A percentile compares a stretch with the other conserved stretches of the same genome.
These are phyloP conservation scores for Campoletis sonorensis DNA, from an alignment of 1,140 invertebrate genomes.

Conservation along the genomic window DNA sequence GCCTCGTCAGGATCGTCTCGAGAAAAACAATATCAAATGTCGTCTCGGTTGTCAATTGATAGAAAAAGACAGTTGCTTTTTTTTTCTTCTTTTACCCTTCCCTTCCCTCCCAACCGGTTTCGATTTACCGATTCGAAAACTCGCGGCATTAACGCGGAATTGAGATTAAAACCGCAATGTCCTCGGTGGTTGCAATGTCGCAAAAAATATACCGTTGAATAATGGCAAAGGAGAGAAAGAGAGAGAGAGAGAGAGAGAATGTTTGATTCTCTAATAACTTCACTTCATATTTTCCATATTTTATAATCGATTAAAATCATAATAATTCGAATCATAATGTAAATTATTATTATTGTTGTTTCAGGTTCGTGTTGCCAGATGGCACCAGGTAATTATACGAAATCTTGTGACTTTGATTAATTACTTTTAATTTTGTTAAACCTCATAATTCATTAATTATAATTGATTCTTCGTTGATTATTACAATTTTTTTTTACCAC, in stretches of 20 bases:
- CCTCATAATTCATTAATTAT: not conserved
- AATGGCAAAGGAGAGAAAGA: not conserved
- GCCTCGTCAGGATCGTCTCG: not conserved
- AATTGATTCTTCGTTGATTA: not conserved
- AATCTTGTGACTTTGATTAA: not conserved
- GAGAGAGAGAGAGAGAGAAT: not conserved
- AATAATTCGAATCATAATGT: no score
- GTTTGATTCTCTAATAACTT: not conserved
- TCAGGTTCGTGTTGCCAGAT: conserved; percentile 72
- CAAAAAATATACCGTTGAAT: conserved; percentile 9
- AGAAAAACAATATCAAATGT: not conserved
- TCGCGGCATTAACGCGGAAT: conserved; percentile 18
- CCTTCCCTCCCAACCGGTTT: not conserved
- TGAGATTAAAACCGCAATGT: conserved; percentile 1
- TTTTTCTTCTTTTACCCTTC: not conserved
- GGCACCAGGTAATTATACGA: conserved; percentile 70
- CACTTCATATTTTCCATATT: not conserved
- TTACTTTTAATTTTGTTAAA: no score
- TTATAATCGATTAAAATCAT: not conserved
- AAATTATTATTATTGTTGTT: conserved; percentile 53
- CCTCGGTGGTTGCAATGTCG: not conserved
- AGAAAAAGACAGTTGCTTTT: not conserved
- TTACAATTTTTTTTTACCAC: no score
- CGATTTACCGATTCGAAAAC: conserved; percentile 1
- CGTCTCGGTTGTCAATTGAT: no score